A percentile compares a stretch with the other conserved stretches of the same genome.
Evolutionary conservation across 1,140 invertebrate species (phyloP).

Genomic region (Gryllus bimaculatus): DNA sequence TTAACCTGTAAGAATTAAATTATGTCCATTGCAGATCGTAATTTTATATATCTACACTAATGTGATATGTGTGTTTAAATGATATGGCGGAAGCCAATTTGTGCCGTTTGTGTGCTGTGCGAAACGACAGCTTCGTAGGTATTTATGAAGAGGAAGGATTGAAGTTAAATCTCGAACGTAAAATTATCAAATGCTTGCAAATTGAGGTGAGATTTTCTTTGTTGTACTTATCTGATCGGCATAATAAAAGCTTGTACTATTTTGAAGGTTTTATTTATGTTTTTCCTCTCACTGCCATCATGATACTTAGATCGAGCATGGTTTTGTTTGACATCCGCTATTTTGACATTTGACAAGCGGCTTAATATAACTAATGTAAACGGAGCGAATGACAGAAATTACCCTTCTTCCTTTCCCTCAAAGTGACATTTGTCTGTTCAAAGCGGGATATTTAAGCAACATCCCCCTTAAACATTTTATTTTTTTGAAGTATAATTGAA

Average conservation of each 20-base stretch:
- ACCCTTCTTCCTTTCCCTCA: no score
- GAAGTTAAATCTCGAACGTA: constrained; percentile 35
- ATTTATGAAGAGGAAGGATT: constrained; percentile 39
- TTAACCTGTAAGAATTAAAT: neutral
- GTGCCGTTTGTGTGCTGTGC: constrained; percentile 44
- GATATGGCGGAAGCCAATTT: constrained; percentile 33
- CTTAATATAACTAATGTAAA: no score
- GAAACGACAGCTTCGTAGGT: constrained; percentile 34
- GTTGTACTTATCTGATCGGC: neutral
- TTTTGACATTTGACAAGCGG: neutral
- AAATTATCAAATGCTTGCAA: constrained; percentile 40
- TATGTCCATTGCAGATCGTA: neutral
- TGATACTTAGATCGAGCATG: neutral
- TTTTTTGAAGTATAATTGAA: no score
- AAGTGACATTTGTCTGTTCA: no score
- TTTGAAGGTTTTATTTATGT: neutral
- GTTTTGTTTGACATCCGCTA: neutral
- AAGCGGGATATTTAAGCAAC: no score
- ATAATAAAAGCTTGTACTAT: neutral
- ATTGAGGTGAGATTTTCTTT: constrained; percentile 34
- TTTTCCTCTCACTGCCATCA: neutral
- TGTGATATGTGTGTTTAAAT: neutral
- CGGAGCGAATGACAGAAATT: no score
- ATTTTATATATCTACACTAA: neutral
- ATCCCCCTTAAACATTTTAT: no score